phyloP scores from a whole-genome alignment of 2,113 vertebrate genomes.

The Neopipo cinnamomea region DNA sequence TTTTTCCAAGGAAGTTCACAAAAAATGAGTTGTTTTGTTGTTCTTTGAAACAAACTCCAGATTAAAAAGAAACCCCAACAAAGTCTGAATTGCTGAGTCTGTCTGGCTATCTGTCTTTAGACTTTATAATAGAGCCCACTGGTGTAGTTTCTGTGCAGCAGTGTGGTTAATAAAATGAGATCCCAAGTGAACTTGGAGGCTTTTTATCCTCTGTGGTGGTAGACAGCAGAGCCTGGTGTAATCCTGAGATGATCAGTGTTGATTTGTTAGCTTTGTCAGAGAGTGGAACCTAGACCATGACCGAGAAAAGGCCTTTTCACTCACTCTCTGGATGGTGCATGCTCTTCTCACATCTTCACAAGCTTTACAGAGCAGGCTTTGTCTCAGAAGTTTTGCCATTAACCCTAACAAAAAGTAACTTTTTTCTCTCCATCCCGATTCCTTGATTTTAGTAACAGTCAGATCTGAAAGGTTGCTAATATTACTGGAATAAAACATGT shows the following conservation, averaged over 20 bases:
- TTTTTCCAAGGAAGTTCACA: background rate
- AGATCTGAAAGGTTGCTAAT: background rate
- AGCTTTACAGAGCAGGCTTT: background rate
- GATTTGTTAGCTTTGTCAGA: slow-evolving; percentile 8
- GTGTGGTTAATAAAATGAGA: slow-evolving; percentile 29
- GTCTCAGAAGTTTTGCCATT: background rate
- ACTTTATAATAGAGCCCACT: slow-evolving; percentile 4
- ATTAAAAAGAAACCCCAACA: background rate
- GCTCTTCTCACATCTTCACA: background rate
- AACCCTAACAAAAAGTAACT: background rate
- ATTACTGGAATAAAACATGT: background rate
- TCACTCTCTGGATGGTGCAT: background rate
- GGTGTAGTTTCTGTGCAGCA: slow-evolving; percentile 4
- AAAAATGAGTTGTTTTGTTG: background rate
- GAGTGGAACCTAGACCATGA: background rate
- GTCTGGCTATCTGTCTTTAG: background rate
- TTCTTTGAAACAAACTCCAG: background rate
- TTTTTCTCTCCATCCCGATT: background rate
- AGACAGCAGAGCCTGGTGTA: background rate
- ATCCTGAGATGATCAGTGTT: slow-evolving; percentile 18
- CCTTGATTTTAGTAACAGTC: background rate
- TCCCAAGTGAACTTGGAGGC: slow-evolving; percentile 16
- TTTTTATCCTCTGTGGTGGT: background rate
- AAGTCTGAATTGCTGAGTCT: background rate
- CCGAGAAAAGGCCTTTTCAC: background rate